These are phyloP conservation scores for Pelodiscus sinensis DNA, from an alignment of 2,113 vertebrate genomes.

Conservation along the genomic window DNA sequence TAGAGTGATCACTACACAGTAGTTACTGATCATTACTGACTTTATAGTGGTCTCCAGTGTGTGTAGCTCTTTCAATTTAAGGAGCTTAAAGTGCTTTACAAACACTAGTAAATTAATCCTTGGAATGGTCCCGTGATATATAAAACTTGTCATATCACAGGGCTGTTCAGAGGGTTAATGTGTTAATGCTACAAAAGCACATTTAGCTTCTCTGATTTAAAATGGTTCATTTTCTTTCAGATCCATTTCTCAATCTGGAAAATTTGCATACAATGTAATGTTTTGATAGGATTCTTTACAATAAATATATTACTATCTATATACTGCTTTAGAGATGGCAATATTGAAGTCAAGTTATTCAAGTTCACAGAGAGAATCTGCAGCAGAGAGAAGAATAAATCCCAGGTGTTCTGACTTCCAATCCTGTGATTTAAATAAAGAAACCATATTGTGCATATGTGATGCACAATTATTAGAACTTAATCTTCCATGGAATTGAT, in stretches of 20 bases:
- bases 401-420: not conserved
- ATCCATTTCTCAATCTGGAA: not conserved
- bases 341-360: not conserved
- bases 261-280: not conserved
- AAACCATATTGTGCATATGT: not conserved
- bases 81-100: not conserved
- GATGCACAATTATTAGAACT: not conserved
- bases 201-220: not conserved
- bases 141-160: not conserved
- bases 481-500: not conserved
- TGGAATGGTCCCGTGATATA: not conserved
- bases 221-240: not conserved
- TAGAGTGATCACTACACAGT: not conserved
- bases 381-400: constrained; percentile 13
- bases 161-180: not conserved
- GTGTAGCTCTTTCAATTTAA: not conserved
- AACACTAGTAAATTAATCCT: not conserved
- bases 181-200: not conserved
- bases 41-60: not conserved
- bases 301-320: not conserved
- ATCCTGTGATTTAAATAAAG: not conserved
- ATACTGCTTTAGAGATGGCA: not conserved
- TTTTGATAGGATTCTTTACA: not conserved
- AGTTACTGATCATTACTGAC: not conserved
- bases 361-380: not conserved